phyloP scores from a whole-genome alignment of 2,113 vertebrate genomes.

The Epinephelus fuscoguttatus region DNA sequence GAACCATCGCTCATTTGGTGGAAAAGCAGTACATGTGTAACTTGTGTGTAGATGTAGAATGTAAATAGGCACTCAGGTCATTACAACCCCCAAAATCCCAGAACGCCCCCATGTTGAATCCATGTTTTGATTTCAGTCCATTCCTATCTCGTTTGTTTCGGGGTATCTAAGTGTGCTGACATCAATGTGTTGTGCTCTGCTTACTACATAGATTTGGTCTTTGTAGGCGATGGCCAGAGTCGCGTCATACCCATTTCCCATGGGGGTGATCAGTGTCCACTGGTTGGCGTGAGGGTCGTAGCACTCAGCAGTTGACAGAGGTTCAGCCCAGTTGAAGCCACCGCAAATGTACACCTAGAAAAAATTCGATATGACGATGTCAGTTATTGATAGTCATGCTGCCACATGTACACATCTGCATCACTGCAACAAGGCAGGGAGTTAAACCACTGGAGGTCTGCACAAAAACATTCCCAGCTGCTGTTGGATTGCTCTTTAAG shows the following conservation, averaged over 20 bases:
- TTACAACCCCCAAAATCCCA: too few relatives aligned
- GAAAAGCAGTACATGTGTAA: too few relatives aligned
- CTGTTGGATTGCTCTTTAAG: neutral
- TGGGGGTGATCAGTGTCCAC: slow-evolving; percentile 39
- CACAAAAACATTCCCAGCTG: neutral
- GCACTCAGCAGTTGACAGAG: slow-evolving; percentile 14
- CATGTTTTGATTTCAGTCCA: too few relatives aligned
- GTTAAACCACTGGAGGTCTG: neutral
- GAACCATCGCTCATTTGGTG: too few relatives aligned
- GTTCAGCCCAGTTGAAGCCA: neutral
- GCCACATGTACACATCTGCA: too few relatives aligned
- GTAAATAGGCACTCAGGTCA: too few relatives aligned
- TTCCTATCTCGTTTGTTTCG: too few relatives aligned
- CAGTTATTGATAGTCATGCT: neutral
- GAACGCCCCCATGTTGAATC: too few relatives aligned
- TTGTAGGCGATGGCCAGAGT: neutral
- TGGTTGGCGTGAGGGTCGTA: slow-evolving; percentile 45
- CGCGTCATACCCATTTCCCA: neutral
- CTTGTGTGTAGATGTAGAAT: too few relatives aligned
- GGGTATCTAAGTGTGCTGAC: too few relatives aligned
- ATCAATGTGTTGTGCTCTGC: neutral
- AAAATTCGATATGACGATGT: neutral
- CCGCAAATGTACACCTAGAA: slow-evolving; percentile 42
- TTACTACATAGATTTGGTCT: slow-evolving; percentile 21
- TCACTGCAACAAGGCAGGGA: too few relatives aligned